phyloP scores from a whole-genome alignment of 2,888 invertebrate genomes.

The Platycnemis pennipes region DNA sequence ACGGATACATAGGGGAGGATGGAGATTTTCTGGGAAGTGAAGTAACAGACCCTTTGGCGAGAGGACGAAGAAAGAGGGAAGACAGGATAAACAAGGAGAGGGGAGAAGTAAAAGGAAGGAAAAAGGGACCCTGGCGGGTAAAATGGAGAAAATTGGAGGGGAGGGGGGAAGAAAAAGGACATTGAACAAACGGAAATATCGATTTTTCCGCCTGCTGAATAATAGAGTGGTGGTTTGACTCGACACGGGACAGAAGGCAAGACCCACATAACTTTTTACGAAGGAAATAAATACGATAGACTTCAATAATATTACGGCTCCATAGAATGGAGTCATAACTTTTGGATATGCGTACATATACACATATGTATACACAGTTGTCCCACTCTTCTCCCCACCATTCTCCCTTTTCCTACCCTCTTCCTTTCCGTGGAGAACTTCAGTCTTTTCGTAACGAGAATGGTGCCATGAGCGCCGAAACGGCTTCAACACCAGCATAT shows the following conservation, averaged over 20 bases:
- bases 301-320: background rate
- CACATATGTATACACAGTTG: too few relatives aligned
- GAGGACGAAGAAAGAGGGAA: too few relatives aligned
- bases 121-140: background rate
- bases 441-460: too few relatives aligned
- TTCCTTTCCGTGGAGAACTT: too few relatives aligned
- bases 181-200: background rate
- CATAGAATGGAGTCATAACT: too few relatives aligned
- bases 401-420: too few relatives aligned
- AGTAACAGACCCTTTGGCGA: background rate
- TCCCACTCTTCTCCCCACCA: too few relatives aligned
- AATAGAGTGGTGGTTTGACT: background rate
- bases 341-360: too few relatives aligned
- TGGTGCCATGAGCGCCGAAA: too few relatives aligned
- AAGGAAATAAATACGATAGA: background rate
- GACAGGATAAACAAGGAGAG: background rate
- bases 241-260: background rate
- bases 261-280: background rate
- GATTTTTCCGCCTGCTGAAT: background rate
- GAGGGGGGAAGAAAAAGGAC: background rate
- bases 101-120: background rate
- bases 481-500: too few relatives aligned
- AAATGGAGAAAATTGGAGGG: background rate
- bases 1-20: background rate
- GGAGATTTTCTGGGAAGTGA: background rate